Percentiles rank a stretch among this genome's conserved stretches.
phyloP scores from a whole-genome alignment of 2,113 vertebrate genomes.

The Arizona elegans region DNA sequence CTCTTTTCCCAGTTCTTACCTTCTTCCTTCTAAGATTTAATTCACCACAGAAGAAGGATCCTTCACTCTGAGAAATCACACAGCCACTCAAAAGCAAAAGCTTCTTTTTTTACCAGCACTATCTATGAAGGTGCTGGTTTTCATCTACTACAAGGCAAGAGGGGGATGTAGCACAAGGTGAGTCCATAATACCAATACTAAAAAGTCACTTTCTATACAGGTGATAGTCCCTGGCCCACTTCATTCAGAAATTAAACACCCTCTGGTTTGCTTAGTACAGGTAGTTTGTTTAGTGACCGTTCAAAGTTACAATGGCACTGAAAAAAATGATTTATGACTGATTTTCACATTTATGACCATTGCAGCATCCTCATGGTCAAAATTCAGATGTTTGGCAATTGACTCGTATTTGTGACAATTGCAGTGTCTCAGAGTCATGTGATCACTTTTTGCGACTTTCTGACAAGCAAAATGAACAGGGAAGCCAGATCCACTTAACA shows the following conservation, averaged over 20 bases:
- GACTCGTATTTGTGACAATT: neutral
- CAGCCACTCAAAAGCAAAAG: neutral
- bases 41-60: neutral
- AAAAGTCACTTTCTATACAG: neutral
- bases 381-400: neutral
- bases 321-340: neutral
- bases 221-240: neutral
- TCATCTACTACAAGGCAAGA: neutral
- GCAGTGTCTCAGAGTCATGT: neutral
- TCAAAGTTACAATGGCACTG: neutral
- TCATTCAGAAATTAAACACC: neutral
- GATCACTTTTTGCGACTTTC: neutral
- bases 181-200: neutral
- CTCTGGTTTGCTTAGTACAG: neutral
- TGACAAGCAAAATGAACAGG: neutral
- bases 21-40: neutral
- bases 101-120: neutral
- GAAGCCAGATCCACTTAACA: neutral
- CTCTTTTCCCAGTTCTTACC: neutral
- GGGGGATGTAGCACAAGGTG: neutral
- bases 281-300: neutral
- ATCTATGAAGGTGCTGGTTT: constrained; percentile 12
- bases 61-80: neutral
- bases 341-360: neutral
- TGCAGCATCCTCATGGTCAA: neutral